phyloP scores from a whole-genome alignment of 2,113 vertebrate species.

The Corythornis madagascariensis region DNA sequence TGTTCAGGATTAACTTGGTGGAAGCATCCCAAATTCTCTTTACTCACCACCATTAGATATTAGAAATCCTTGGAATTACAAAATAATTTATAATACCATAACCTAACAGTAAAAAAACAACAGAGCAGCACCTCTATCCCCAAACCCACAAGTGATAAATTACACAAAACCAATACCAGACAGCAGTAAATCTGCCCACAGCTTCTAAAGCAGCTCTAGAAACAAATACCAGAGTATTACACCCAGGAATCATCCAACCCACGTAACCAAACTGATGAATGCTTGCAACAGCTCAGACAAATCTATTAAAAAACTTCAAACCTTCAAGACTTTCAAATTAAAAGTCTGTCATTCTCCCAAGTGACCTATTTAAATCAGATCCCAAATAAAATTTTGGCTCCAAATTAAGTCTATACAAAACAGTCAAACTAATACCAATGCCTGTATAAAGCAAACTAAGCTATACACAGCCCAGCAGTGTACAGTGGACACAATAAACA shows the following conservation, averaged over 20 bases:
- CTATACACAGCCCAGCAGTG: no score
- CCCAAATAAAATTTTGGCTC: background rate
- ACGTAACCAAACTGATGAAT: background rate
- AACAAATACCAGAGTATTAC: background rate
- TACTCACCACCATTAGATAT: background rate
- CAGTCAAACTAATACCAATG: no score
- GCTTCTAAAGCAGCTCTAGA: background rate
- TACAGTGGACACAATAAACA: no score
- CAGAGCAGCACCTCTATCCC: background rate
- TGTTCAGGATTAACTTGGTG: background rate
- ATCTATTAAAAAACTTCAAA: background rate
- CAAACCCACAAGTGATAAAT: background rate
- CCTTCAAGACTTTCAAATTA: background rate
- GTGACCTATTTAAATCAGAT: no score
- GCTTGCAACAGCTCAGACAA: background rate
- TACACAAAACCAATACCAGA: background rate
- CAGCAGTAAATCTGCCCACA: background rate
- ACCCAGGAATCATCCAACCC: background rate
- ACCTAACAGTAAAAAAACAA: background rate
- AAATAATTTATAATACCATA: no score
- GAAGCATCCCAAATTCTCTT: background rate
- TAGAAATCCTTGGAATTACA: background rate
- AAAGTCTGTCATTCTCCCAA: background rate
- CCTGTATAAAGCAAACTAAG: no score
- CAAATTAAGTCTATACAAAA: background rate